Evolutionary conservation across 2,113 vertebrate genomes (phyloP).

Genomic region (Brachyhypopomus gauderio): DNA sequence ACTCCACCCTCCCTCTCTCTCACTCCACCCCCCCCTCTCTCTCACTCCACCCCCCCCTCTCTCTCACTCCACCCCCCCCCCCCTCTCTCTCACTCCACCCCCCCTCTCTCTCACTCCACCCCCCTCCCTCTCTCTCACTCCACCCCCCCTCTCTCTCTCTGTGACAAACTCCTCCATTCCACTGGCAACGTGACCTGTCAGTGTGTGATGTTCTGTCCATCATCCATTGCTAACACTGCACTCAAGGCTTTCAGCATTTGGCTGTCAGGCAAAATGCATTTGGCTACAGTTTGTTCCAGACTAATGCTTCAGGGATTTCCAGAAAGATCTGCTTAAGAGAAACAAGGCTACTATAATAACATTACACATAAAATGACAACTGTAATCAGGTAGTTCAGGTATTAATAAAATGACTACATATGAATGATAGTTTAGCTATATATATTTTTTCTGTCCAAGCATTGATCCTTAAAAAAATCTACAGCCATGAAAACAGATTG

Average conservation of each 20-base stretch:
- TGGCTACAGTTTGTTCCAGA: constrained; percentile 42
- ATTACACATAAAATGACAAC: background rate
- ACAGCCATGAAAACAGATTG: background rate
- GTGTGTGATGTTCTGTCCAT: constrained; percentile 66
- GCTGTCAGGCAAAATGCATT: constrained; percentile 58
- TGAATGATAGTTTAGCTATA: background rate
- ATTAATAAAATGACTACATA: background rate
- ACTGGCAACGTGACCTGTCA: constrained; percentile 60
- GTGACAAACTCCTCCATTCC: constrained; percentile 47
- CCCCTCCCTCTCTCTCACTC: background rate
- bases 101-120: background rate
- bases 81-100: background rate
- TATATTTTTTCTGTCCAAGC: background rate
- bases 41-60: too few relatives aligned
- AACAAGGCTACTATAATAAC: background rate
- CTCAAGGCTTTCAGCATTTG: constrained; percentile 43
- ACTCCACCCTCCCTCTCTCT: background rate
- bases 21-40: too few relatives aligned
- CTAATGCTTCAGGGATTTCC: constrained; percentile 11
- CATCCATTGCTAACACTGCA: constrained; percentile 60
- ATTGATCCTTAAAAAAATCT: background rate
- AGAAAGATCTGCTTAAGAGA: constrained; percentile 9
- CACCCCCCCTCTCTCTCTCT: constrained; percentile 14
- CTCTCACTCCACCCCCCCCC: too few relatives aligned
- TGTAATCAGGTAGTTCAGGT: background rate